phyloP scores from a whole-genome alignment of 2,888 invertebrate genomes.

The Aricia artaxerxes region DNA sequence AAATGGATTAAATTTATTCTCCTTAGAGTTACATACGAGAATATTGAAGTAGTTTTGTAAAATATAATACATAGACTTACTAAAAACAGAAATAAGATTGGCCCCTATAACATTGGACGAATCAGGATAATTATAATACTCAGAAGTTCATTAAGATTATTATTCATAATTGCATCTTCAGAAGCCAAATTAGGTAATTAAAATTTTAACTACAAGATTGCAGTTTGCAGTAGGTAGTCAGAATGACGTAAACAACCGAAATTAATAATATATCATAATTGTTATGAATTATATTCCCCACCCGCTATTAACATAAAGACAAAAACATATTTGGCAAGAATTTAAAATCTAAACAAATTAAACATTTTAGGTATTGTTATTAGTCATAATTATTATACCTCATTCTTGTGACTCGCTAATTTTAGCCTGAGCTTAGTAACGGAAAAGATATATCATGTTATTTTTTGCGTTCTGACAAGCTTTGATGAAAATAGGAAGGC shows the following conservation, averaged over 20 bases:
- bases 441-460: background rate
- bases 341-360: conserved; percentile 1
- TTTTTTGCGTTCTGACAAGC: background rate
- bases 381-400: conserved; percentile 13
- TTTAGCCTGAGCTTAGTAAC: background rate
- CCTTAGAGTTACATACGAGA: background rate
- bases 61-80: too few relatives aligned
- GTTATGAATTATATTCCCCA: background rate
- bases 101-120: background rate
- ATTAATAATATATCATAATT: background rate
- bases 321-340: background rate
- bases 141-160: background rate
- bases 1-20: too few relatives aligned
- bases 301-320: background rate
- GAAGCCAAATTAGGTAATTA: background rate
- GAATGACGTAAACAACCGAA: background rate
- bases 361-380: background rate
- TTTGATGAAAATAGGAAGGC: background rate
- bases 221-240: background rate
- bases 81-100: background rate
- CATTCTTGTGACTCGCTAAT: background rate
- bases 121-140: background rate
- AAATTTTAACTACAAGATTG: background rate
- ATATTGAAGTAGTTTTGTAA: background rate
- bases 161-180: background rate